phyloP scores from a whole-genome alignment of 2,113 vertebrate genomes.

The Antechinus flavipes region DNA sequence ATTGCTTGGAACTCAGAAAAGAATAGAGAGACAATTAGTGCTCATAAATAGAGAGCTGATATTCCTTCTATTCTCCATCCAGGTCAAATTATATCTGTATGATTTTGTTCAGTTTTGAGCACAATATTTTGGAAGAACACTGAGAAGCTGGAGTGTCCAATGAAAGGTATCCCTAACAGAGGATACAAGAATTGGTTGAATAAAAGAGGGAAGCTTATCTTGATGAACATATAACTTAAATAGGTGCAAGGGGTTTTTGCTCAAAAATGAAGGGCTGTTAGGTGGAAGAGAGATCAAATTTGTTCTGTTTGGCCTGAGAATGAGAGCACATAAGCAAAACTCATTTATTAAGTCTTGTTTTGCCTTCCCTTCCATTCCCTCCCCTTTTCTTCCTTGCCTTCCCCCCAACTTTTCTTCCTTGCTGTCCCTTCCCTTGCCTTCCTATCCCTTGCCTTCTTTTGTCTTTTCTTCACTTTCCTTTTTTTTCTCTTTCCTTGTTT shows the following conservation, averaged over 20 bases:
- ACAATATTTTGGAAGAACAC: not conserved
- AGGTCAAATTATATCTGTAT: not conserved
- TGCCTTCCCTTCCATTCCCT: no score
- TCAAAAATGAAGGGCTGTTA: not conserved
- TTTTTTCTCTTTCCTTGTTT: no score
- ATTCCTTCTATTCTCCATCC: not conserved
- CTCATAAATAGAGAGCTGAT: not conserved
- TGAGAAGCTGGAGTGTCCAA: not conserved
- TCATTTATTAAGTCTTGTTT: not conserved
- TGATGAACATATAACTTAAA: not conserved
- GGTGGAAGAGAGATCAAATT: not conserved
- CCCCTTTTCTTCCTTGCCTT: no score
- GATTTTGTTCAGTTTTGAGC: not conserved
- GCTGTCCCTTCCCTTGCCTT: no score
- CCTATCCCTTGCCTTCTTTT: no score
- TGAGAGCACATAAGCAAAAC: not conserved
- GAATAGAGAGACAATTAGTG: not conserved
- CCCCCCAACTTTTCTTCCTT: no score
- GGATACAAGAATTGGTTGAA: not conserved
- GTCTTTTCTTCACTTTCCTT: no score
- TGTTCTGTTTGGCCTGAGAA: not conserved
- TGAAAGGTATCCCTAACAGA: not conserved
- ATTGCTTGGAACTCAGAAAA: not conserved
- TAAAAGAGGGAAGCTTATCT: not conserved
- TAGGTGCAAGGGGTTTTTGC: not conserved